phyloP scores from a whole-genome alignment of 2,113 vertebrate genomes.

The Cyprinodon variegatus region DNA sequence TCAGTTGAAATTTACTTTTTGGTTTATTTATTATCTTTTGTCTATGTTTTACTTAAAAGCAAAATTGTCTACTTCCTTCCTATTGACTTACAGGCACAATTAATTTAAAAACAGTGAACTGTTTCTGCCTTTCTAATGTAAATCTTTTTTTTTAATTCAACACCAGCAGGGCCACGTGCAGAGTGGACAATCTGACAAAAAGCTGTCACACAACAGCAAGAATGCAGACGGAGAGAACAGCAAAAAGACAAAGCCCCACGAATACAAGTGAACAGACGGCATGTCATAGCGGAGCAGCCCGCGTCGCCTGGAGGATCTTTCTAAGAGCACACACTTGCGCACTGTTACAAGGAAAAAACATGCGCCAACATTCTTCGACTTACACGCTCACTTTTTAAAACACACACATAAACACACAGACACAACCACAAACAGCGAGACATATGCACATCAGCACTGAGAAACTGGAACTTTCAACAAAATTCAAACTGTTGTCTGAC shows the following conservation, averaged over 20 bases:
- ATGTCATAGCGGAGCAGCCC: constrained; percentile 56
- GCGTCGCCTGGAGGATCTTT: constrained; percentile 72
- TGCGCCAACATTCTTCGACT: constrained; percentile 32
- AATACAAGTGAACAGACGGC: constrained; percentile 73
- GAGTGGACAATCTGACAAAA: constrained; percentile 59
- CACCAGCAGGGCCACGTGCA: constrained; percentile 70
- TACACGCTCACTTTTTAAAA: constrained; percentile 35
- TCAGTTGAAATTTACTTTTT: no score
- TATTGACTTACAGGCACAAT: background rate
- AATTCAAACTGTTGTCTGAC: constrained; percentile 67
- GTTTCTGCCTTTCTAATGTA: constrained; percentile 43
- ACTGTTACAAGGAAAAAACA: constrained; percentile 54
- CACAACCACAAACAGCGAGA: constrained; percentile 34
- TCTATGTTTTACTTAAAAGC: no score
- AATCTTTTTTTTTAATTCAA: constrained; percentile 48
- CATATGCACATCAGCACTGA: constrained; percentile 50
- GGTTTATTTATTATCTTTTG: no score
- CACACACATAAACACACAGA: constrained; percentile 15
- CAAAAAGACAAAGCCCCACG: constrained; percentile 73
- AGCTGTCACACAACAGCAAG: constrained; percentile 63
- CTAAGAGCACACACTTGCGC: constrained; percentile 75
- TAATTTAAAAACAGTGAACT: background rate
- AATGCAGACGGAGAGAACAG: constrained; percentile 65
- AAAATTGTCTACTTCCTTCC: constrained; percentile 10
- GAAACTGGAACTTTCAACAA: constrained; percentile 70